Percentiles rank a stretch among this genome's conserved stretches.
phyloP scores from a whole-genome alignment of 1,140 invertebrate species.

The Vanessa atalanta region DNA sequence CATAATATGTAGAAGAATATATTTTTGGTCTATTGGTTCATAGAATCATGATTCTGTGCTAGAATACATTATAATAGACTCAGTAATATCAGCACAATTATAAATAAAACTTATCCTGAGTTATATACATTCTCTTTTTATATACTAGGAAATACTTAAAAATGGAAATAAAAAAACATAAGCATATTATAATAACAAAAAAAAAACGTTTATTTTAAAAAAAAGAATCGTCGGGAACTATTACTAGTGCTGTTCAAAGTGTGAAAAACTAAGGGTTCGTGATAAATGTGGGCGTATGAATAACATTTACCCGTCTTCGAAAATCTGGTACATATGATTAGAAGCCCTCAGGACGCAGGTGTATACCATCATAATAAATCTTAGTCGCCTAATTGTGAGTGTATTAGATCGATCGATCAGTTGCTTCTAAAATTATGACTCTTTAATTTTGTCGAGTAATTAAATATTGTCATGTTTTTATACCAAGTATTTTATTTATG shows the following conservation, averaged over 20 bases:
- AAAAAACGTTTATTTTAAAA: too few species aligned
- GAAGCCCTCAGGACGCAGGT: conserved; percentile 26
- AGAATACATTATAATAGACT: too few species aligned
- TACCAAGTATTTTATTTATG: too few species aligned
- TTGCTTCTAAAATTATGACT: not conserved
- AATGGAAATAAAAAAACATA: too few species aligned
- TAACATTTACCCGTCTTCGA: conserved; percentile 58
- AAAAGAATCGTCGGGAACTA: conserved; percentile 18
- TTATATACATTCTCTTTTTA: too few species aligned
- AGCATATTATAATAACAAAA: too few species aligned
- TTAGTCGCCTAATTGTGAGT: conserved; percentile 1
- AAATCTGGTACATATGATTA: conserved; percentile 31
- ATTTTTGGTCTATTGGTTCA: too few species aligned
- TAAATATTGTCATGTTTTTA: not conserved
- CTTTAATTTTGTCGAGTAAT: conserved; percentile 1
- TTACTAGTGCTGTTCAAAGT: conserved; percentile 33
- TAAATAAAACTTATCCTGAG: too few species aligned
- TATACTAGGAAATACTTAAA: too few species aligned
- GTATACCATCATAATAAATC: conserved; percentile 10
- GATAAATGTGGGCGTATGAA: conserved; percentile 76
- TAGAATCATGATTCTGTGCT: too few species aligned
- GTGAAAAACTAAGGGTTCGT: conserved; percentile 69
- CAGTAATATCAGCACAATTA: too few species aligned
- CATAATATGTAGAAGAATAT: too few species aligned
- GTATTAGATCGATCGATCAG: conserved; percentile 19